Percentiles rank a stretch among this genome's conserved stretches.
Evolutionary conservation across 1,140 invertebrate genomes (phyloP).

Genomic region (Belonocnema kinseyi): DNA sequence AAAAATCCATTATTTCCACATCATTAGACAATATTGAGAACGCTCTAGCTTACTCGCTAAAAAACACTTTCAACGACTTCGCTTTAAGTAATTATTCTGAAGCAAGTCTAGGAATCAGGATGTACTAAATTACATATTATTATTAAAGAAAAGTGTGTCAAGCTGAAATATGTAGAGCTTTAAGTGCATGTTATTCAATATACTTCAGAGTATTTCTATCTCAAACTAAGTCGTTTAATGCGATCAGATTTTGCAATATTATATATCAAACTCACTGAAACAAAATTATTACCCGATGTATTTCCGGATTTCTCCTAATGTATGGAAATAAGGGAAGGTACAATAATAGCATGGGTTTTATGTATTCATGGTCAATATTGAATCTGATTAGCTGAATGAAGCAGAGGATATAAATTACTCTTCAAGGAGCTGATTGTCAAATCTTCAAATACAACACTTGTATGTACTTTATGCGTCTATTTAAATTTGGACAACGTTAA

Average conservation of each 20-base stretch:
- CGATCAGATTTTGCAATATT: background rate
- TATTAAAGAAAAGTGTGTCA: slow-evolving; percentile 21
- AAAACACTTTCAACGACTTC: background rate
- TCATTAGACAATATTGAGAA: no score
- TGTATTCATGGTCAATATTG: background rate
- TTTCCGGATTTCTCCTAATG: slow-evolving; percentile 6
- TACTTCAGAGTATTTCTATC: background rate
- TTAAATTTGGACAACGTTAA: slow-evolving; percentile 18
- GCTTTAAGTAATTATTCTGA: background rate
- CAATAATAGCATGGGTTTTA: slow-evolving; percentile 11
- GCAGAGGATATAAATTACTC: slow-evolving; percentile 20
- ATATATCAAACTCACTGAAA: background rate
- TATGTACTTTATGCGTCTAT: slow-evolving; percentile 17
- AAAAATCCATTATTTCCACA: no score
- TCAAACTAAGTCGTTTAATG: background rate
- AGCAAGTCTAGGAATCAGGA: slow-evolving; percentile 16
- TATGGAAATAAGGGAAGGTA: background rate
- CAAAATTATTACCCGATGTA: background rate
- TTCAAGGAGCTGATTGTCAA: slow-evolving; percentile 10
- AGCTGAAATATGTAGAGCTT: slow-evolving; percentile 1
- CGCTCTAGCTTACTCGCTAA: no score
- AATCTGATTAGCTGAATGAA: slow-evolving; percentile 12
- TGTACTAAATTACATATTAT: slow-evolving; percentile 26
- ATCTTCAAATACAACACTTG: background rate
- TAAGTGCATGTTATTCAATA: slow-evolving; percentile 6